phyloP scores from a whole-genome alignment of 2,797 vertebrate genomes.

The Muscicapa comitata region DNA sequence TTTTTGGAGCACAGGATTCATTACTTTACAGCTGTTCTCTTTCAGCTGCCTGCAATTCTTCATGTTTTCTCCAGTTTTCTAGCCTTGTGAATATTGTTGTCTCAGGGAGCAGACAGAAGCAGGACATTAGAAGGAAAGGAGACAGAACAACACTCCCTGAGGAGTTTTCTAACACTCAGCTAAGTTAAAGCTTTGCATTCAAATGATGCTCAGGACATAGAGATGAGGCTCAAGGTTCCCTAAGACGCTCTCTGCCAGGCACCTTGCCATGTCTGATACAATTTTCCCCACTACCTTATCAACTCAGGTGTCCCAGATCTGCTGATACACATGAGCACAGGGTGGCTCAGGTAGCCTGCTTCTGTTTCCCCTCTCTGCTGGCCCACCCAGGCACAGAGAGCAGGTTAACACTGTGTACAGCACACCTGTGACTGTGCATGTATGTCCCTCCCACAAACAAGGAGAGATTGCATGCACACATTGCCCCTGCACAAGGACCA shows the following conservation, averaged over 20 bases:
- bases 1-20: neutral
- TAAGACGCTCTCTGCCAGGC: neutral
- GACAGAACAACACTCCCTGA: neutral
- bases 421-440: rapidly evolving
- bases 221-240: neutral
- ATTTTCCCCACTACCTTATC: neutral
- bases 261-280: neutral
- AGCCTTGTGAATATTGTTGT: neutral
- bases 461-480: neutral
- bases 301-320: neutral
- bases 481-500: neutral
- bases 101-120: neutral
- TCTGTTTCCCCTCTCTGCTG: neutral
- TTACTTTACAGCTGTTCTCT: neutral
- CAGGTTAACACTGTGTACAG: neutral
- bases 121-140: neutral
- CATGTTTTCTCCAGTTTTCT: neutral
- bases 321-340: neutral
- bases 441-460: neutral
- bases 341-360: neutral
- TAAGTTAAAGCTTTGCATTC: neutral
- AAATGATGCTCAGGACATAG: neutral
- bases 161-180: neutral
- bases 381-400: neutral
- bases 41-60: neutral